phyloP scores from a whole-genome alignment of 2,113 vertebrate species.

The Callospermophilus lateralis region DNA sequence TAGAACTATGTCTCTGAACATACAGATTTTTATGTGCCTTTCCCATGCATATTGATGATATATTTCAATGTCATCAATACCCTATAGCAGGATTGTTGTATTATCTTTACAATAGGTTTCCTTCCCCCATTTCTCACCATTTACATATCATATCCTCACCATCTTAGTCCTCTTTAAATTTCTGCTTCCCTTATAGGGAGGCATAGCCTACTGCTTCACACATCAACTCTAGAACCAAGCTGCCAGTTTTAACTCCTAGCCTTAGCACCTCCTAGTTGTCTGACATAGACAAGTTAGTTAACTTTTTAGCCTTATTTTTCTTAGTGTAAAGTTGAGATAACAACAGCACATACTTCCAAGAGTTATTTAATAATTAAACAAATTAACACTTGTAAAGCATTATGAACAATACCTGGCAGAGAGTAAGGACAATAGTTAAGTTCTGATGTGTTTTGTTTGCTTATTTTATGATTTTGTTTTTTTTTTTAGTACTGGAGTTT shows the following conservation, averaged over 20 bases:
- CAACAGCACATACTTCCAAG: slow-evolving; percentile 20
- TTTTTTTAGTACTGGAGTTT: too few species aligned
- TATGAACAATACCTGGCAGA: slow-evolving; percentile 34
- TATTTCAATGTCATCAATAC: background rate
- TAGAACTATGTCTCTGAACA: too few species aligned
- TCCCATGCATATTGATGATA: too few species aligned
- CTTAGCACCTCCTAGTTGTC: background rate
- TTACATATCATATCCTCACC: background rate
- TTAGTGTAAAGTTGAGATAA: background rate
- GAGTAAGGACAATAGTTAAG: background rate
- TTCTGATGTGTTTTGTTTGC: too few species aligned
- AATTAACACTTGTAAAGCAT: slow-evolving; percentile 56
- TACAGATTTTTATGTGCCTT: too few species aligned
- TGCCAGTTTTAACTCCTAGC: slow-evolving; percentile 39
- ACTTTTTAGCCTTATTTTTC: slow-evolving; percentile 5
- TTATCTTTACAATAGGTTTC: slow-evolving; percentile 23
- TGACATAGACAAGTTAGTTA: slow-evolving; percentile 19
- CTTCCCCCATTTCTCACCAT: background rate
- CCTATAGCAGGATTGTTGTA: background rate
- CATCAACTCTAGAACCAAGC: background rate
- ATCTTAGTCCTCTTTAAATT: background rate
- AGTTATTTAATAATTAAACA: slow-evolving; percentile 45
- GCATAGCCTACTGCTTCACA: background rate
- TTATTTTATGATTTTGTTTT: too few species aligned
- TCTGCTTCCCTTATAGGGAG: background rate